Evolutionary conservation across 2,888 invertebrate genomes (phyloP), one percentile per base, ranked within the genome.

Genomic region (Thumatha senex): DNA sequence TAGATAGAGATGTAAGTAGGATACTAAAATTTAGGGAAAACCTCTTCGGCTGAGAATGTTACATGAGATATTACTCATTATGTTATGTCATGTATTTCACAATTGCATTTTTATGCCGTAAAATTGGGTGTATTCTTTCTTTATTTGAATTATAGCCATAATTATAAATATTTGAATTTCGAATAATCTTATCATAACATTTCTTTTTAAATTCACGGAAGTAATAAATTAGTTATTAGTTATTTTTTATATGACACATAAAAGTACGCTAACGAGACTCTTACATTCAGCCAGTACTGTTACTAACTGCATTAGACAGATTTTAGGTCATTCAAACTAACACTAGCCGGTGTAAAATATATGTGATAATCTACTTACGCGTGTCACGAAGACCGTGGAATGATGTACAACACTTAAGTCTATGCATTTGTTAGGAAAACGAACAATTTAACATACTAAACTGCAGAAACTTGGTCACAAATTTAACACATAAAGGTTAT

Each of bases 241-340:
- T 43, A 54, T 55, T 46, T 50, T 47, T 40, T 33, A 15, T 47
- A n/a, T 24, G 14, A 13, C 45, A 46, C 31, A 43, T 13, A 39
- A n/a, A n/a, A 46, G 36, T 36, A 58, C 54, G 54, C 62, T 47
- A 57, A 29, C 30, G 31, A 2, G 31, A n/a, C 18, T 43, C 40
- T 40, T 42, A 50, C 18, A 40, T 47, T 39, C 36, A 48, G 51
- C 45, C 46, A 53, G 38, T 56, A 54, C 58, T 67, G 65, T 72
- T 70, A 65, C 82, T 85, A 86, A 86, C 84, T 73, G 84, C 82
- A 86, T 85, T 85, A 86, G 58, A 67, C 66, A 73, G 75, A 80
- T 83, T 81, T 82, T 83, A 86, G 86, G 86, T 86, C 86, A 85
- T 67, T 50, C 44, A 38, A 40, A 51, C 76, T 61, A 65, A 68